These are phyloP conservation scores for Hydropotes inermis DNA, from an alignment of 2,113 vertebrate genomes.

Conservation along the genomic window DNA sequence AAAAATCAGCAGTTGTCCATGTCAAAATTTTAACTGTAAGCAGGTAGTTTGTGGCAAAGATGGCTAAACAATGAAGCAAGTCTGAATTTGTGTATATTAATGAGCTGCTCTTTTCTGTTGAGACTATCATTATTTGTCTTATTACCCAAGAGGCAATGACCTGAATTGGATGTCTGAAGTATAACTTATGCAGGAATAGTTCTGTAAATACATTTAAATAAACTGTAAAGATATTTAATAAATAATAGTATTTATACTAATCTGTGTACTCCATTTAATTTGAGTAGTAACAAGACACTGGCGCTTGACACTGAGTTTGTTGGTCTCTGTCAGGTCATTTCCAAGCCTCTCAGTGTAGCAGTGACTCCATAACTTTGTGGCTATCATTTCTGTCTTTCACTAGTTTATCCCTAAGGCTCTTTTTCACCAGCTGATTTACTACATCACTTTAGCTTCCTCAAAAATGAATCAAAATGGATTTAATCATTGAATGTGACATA, in stretches of 20 bases:
- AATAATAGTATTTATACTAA: slow-evolving; percentile 96
- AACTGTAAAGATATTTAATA: slow-evolving; percentile 97
- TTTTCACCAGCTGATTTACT: neutral
- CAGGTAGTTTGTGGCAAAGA: slow-evolving; percentile 74
- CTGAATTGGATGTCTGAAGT: slow-evolving; percentile 86
- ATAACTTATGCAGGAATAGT: slow-evolving; percentile 89
- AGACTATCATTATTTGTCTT: slow-evolving; percentile 85
- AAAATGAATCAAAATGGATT: neutral
- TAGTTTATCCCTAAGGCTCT: neutral
- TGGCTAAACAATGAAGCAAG: slow-evolving; percentile 67
- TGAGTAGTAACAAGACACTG: neutral
- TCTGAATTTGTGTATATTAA: slow-evolving; percentile 77
- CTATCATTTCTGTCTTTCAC: neutral
- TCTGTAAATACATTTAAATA: slow-evolving; percentile 91
- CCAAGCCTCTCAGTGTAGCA: neutral
- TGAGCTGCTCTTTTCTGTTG: slow-evolving; percentile 80
- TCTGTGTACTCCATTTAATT: slow-evolving; percentile 44
- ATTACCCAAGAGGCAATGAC: slow-evolving; percentile 82
- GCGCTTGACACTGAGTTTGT: neutral
- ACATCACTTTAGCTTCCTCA: neutral
- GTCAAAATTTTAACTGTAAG: slow-evolving; percentile 61
- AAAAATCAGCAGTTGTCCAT: neutral
- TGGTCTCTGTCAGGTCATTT: neutral
- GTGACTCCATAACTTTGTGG: neutral
- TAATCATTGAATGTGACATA: neutral